Evolutionary conservation across 2,888 invertebrate genomes (phyloP).

Genomic region (Belgica antarctica): DNA sequence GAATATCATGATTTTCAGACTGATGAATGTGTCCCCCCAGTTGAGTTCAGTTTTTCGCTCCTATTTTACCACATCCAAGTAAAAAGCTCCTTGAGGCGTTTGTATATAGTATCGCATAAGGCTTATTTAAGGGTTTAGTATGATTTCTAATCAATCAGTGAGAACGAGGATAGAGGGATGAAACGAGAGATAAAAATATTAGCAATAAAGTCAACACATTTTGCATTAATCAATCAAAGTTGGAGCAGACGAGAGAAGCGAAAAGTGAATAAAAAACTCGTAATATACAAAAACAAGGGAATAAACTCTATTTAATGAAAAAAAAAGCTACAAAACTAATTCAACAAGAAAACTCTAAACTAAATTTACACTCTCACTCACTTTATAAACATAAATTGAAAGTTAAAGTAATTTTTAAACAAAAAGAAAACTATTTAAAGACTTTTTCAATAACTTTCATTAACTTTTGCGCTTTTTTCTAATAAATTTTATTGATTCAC

Average conservation of each 20-base stretch:
- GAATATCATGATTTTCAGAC: conserved; percentile 43
- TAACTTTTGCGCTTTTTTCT: not conserved
- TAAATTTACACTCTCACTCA: conserved; percentile 39
- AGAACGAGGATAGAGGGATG: not conserved
- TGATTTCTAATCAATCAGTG: conserved; percentile 24
- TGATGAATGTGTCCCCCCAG: conserved; percentile 23
- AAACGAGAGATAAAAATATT: conserved; percentile 10
- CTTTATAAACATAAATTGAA: not conserved
- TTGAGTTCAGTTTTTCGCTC: not conserved
- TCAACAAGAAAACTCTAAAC: conserved; percentile 25
- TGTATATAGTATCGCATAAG: not conserved
- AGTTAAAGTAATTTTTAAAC: conserved; percentile 10
- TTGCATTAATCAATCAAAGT: conserved; percentile 40
- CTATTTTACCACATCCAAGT: not conserved
- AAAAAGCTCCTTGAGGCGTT: not conserved
- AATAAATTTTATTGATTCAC: no score
- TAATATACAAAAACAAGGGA: conserved; percentile 32
- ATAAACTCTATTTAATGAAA: not conserved
- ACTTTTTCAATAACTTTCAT: not conserved
- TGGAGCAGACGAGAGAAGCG: not conserved
- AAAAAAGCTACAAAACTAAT: conserved; percentile 17
- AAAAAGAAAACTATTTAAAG: not conserved
- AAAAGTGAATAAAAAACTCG: not conserved
- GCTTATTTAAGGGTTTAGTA: conserved; percentile 1
- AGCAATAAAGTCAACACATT: conserved; percentile 30